phyloP scores from a whole-genome alignment of 2,888 invertebrate species.

The Apomyelois bistriatella region DNA sequence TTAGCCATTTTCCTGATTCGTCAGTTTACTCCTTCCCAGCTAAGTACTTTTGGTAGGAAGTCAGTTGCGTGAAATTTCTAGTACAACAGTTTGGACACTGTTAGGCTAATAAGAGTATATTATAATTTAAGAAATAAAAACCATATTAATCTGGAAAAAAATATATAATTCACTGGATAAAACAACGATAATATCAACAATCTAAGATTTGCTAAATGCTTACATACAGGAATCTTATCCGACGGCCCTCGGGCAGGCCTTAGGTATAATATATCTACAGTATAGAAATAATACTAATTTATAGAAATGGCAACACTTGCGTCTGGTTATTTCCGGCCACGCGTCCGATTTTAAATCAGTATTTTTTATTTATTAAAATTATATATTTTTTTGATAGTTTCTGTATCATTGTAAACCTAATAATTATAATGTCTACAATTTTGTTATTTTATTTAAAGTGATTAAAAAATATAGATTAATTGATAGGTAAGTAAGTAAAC shows the following conservation, averaged over 20 bases:
- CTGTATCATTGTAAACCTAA: too few relatives aligned
- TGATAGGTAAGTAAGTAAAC: too few relatives aligned
- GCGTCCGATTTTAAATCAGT: background rate
- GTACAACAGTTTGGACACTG: too few relatives aligned
- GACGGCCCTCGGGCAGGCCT: background rate
- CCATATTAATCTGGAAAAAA: conserved; percentile 45
- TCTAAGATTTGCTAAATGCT: conserved; percentile 36
- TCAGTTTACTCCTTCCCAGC: too few relatives aligned
- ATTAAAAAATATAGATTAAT: too few relatives aligned
- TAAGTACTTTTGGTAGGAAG: too few relatives aligned
- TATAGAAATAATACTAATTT: conserved; percentile 34
- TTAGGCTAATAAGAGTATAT: too few relatives aligned
- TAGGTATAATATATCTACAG: conserved; percentile 26
- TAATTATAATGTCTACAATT: too few relatives aligned
- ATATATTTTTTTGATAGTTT: too few relatives aligned
- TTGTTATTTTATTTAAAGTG: too few relatives aligned
- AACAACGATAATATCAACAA: conserved; percentile 57
- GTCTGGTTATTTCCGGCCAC: conserved; percentile 22
- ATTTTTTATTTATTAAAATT: background rate
- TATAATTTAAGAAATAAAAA: conserved; percentile 26
- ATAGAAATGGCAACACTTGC: conserved; percentile 30
- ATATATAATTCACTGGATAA: conserved; percentile 58
- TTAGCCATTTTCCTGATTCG: too few relatives aligned
- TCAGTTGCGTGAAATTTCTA: too few relatives aligned
- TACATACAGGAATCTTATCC: conserved; percentile 8